Conservation (phyloP, 2,797 vertebrate genomes). For the Sebastes kiyomatsui region DNA sequence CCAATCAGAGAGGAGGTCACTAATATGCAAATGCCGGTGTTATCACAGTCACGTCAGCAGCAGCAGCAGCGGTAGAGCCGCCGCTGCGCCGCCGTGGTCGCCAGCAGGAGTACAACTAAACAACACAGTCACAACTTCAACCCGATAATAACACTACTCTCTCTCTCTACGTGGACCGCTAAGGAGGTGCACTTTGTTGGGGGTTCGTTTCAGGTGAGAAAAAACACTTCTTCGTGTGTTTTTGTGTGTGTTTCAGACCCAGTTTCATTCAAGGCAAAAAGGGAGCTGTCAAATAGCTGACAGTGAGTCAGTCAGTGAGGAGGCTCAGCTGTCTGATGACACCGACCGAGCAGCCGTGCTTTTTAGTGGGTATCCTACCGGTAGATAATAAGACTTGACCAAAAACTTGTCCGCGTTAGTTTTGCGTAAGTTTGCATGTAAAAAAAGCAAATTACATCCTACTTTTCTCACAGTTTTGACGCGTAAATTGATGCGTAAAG, state of each 20-base stretch:
- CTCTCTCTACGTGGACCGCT: constrained; percentile 32
- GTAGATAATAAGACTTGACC: not conserved
- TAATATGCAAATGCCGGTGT: constrained; percentile 81
- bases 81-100: constrained; percentile 76
- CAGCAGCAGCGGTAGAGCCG: constrained; percentile 77
- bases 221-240: not conserved
- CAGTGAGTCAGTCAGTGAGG: constrained; percentile 56
- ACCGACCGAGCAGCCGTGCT: constrained; percentile 10
- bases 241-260: not conserved
- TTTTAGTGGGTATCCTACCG: constrained; percentile 6
- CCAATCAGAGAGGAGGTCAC: constrained; percentile 80
- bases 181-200: constrained; percentile 14
- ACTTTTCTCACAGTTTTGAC: constrained; percentile 29
- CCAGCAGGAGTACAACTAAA: constrained; percentile 82
- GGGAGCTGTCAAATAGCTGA: constrained; percentile 75
- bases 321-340: constrained; percentile 72
- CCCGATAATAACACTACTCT: constrained; percentile 54
- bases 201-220: constrained; percentile 75
- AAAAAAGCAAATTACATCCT: not conserved
- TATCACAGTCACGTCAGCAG: constrained; percentile 83
- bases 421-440: not conserved
- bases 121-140: constrained; percentile 79
- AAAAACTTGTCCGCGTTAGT: constrained; percentile 41
- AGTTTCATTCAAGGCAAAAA: constrained; percentile 32
- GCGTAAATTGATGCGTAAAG: constrained; percentile 8